Conservation (phyloP, 2,797 vertebrate genomes). For the Scarus forsteni region DNA sequence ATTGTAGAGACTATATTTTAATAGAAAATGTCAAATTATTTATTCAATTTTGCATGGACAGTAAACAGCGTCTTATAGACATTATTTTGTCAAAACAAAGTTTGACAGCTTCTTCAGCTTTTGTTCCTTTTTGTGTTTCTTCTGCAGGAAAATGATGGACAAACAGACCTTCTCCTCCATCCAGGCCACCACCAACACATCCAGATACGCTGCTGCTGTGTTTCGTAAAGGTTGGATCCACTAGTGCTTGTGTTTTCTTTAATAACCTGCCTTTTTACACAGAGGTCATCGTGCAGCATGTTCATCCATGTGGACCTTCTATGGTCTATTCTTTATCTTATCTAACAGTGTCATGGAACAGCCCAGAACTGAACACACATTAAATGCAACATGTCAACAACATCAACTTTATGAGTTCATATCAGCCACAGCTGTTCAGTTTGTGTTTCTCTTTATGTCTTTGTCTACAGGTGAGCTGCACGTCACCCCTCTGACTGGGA, state of each 20-base stretch:
- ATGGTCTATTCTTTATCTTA: not conserved
- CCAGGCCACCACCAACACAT: conserved; percentile 93
- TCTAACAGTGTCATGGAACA: not conserved
- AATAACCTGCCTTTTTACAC: not conserved
- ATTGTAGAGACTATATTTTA: no score
- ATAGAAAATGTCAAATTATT: not conserved
- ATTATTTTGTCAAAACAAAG: no score
- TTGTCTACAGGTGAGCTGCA: conserved; percentile 92
- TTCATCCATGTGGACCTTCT: conserved; percentile 13
- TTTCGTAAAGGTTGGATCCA: conserved; percentile 91
- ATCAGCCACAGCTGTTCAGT: not conserved
- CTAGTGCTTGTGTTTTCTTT: not conserved
- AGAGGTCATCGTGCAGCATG: conserved; percentile 18
- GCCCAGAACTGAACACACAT: not conserved
- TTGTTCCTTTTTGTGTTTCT: not conserved
- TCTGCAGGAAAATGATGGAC: conserved; percentile 95
- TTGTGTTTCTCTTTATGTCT: conserved; percentile 1
- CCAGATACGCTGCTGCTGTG: conserved; percentile 94
- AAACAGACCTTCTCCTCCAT: conserved; percentile 96
- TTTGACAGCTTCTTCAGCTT: not conserved
- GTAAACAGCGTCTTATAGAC: not conserved
- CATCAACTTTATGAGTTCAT: not conserved
- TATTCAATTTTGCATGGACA: not conserved
- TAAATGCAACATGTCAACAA: not conserved
- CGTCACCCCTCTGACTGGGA: conserved; percentile 94